Conservation (phyloP, 23 tunicate genomes). For the Styela plicata region DNA sequence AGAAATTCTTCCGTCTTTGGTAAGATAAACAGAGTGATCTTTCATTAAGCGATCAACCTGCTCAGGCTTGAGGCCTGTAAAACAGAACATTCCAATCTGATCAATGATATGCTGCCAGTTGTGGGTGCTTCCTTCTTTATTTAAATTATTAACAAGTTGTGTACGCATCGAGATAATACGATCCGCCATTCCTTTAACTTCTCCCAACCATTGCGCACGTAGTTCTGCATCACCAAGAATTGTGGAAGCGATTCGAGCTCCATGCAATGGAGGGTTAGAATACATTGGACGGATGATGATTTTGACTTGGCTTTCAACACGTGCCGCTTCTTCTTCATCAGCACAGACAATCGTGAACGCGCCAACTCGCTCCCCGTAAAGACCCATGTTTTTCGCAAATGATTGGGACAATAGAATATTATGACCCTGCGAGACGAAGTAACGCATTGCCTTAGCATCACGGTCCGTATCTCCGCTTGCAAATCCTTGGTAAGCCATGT, state of each 20-base stretch:
- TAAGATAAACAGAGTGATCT: constrained; percentile 69
- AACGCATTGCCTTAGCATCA: constrained; percentile 85
- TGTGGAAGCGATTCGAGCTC: constrained; percentile 89
- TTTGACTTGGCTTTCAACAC: constrained; percentile 95
- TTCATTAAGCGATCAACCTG: constrained; percentile 53
- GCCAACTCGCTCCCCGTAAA: constrained; percentile 93
- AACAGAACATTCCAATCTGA: constrained; percentile 99
- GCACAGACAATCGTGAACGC: constrained; percentile 92
- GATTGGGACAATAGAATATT: constrained; percentile 87
- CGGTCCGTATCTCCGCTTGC: constrained; percentile 88
- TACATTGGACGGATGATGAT: constrained; percentile 94
- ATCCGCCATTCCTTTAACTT: constrained; percentile 75
- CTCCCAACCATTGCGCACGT: constrained; percentile 48
- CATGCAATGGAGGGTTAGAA: constrained; percentile 95
- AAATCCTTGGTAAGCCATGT: constrained; percentile 98
- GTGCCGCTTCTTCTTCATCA: constrained; percentile 77
- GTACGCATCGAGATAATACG: constrained; percentile 90
- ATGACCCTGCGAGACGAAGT: constrained; percentile 86
- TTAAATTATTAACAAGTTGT: constrained; percentile 60
- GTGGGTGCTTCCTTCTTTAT: constrained; percentile 70
- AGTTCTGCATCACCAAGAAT: constrained; percentile 58
- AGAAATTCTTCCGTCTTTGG: constrained; percentile 92
- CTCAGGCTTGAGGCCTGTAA: constrained; percentile 75
- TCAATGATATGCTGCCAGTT: constrained; percentile 88
- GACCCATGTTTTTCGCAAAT: constrained; percentile 97